A percentile compares a stretch with the other conserved stretches of the same genome.
These are phyloP conservation scores for Geodia barretti DNA, from an alignment of 37 sponge, comb jelly and placozoan genomes.

Conservation along the genomic window DNA sequence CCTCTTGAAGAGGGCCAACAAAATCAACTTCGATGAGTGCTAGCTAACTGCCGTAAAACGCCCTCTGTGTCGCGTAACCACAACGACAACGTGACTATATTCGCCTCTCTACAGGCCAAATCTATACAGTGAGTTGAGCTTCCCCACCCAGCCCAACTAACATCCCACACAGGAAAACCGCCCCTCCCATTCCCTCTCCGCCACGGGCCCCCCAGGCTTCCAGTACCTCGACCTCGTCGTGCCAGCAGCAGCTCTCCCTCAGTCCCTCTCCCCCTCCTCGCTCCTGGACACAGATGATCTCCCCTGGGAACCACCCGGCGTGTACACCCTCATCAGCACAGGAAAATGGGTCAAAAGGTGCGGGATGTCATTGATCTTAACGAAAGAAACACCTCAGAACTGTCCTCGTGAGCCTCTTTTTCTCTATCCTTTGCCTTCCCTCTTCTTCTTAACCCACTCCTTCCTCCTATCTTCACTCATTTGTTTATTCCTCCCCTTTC, in stretches of 20 bases:
- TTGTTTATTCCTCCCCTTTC: too few relatives aligned
- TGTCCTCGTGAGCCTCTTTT: constrained; percentile 37
- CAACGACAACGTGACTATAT: too few relatives aligned
- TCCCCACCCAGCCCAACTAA: not conserved
- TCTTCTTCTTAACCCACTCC: too few relatives aligned
- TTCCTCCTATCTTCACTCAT: too few relatives aligned
- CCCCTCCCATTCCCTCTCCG: not conserved
- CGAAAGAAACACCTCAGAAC: constrained; percentile 38
- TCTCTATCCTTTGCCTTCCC: too few relatives aligned
- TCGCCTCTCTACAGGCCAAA: too few relatives aligned
- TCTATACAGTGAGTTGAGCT: too few relatives aligned
- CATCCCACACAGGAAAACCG: not conserved
- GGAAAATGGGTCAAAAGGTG: constrained; percentile 63
- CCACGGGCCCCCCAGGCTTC: not conserved
- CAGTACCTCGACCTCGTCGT: not conserved
- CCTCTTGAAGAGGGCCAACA: too few relatives aligned
- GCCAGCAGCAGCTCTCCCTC: not conserved
- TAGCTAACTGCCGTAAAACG: too few relatives aligned
- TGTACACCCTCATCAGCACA: constrained; percentile 67
- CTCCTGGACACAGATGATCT: constrained; percentile 47
- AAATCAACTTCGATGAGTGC: too few relatives aligned
- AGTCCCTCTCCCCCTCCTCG: not conserved
- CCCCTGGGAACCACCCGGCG: constrained; percentile 50
- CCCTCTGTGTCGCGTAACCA: too few relatives aligned
- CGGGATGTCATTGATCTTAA: constrained; percentile 31